Evolutionary conservation across 2,888 invertebrate species (phyloP).

Genomic region (Caenorhabditis afra): DNA sequence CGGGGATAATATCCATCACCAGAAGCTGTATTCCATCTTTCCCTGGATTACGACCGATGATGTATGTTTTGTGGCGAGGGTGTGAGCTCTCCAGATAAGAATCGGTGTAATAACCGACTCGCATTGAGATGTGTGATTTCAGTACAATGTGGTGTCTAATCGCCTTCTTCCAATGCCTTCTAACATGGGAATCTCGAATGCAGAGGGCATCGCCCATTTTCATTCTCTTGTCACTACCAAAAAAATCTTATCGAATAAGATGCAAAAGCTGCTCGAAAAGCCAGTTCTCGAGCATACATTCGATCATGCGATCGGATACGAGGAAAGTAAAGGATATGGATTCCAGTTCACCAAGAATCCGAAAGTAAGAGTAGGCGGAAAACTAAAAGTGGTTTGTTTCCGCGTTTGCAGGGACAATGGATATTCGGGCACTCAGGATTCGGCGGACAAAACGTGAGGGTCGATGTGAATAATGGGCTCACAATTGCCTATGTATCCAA

Average conservation of each 20-base stretch:
- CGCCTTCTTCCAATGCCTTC: slow-evolving; percentile 72
- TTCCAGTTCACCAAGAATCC: slow-evolving; percentile 70
- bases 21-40: slow-evolving; percentile 66
- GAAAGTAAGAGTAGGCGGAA: slow-evolving; percentile 60
- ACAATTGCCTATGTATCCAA: slow-evolving; percentile 71
- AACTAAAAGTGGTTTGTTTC: no score
- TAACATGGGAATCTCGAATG: slow-evolving; percentile 72
- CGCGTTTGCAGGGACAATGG: slow-evolving; percentile 71
- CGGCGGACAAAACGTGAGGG: slow-evolving; percentile 72
- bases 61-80: slow-evolving; percentile 51
- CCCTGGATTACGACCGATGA: slow-evolving; percentile 70
- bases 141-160: slow-evolving; percentile 71
- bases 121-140: slow-evolving; percentile 14
- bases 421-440: slow-evolving; percentile 73
- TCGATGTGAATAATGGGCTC: slow-evolving; percentile 65
- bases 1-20: slow-evolving; percentile 65
- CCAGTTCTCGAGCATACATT: slow-evolving; percentile 67
- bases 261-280: slow-evolving; percentile 38
- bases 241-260: slow-evolving; percentile 46
- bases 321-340: slow-evolving; percentile 71
- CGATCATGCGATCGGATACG: slow-evolving; percentile 71
- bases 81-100: neutral
- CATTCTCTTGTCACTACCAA: slow-evolving; percentile 60
- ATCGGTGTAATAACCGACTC: no score
- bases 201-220: slow-evolving; percentile 65